Percentiles rank a stretch among this genome's conserved stretches.
These are phyloP conservation scores for Aurelia aurita complex sp. Pacific DNA, from an alignment of 30 jellyfish, hydroid and myxozoan genomes.

Conservation along the genomic window DNA sequence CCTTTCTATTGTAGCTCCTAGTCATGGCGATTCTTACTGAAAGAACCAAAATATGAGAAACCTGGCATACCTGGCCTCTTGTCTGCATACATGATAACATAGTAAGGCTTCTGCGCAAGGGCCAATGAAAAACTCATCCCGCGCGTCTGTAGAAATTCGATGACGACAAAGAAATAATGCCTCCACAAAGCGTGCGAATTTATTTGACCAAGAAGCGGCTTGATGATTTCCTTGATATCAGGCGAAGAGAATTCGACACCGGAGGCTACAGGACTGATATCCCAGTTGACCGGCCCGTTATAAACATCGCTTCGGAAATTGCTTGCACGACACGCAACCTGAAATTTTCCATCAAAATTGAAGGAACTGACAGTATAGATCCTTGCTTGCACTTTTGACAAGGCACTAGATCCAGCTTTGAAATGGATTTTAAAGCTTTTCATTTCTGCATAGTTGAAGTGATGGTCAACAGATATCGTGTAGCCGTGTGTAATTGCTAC, in stretches of 20 bases:
- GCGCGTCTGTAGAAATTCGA: slow-evolving; percentile 16
- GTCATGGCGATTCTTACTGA: too few species aligned
- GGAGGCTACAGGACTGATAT: slow-evolving; percentile 4
- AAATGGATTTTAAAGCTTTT: slow-evolving; percentile 9
- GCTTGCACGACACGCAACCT: background rate
- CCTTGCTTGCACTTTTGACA: slow-evolving; percentile 11
- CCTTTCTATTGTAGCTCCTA: too few species aligned
- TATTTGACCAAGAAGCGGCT: slow-evolving; percentile 25
- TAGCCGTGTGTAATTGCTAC: slow-evolving; percentile 26
- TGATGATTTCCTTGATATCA: slow-evolving; percentile 16
- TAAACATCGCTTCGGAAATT: slow-evolving; percentile 45
- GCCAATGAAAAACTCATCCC: background rate
- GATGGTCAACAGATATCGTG: slow-evolving; percentile 5
- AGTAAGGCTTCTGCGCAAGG: background rate
- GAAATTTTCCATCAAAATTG: slow-evolving; percentile 28
- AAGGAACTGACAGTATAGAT: slow-evolving; percentile 31
- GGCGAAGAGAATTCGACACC: slow-evolving; percentile 22
- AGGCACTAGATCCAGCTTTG: slow-evolving; percentile 9
- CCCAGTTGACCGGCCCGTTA: slow-evolving; percentile 39
- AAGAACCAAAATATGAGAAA: too few species aligned
- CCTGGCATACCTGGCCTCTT: slow-evolving; percentile 30
- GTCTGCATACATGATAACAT: slow-evolving; percentile 14
- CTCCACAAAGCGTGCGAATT: background rate
- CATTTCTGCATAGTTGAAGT: slow-evolving; percentile 44
- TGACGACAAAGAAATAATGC: slow-evolving; percentile 9